These are phyloP conservation scores for Daktulosphaira vitifoliae DNA, from an alignment of 1,140 invertebrate genomes.

Conservation along the genomic window DNA sequence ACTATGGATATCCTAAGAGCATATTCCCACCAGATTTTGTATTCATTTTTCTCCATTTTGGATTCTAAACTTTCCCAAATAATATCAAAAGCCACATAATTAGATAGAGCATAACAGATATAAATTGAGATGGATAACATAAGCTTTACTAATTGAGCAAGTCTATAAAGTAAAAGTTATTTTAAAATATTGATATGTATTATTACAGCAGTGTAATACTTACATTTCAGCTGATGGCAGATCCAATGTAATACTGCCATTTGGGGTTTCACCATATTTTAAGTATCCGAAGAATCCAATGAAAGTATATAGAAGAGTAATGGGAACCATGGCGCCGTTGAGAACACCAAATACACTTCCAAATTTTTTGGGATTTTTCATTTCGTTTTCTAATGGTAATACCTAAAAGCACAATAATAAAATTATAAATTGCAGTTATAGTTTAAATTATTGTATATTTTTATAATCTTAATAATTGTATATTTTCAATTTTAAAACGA, in stretches of 20 bases:
- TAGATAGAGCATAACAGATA: constrained; percentile 73
- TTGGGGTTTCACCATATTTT: constrained; percentile 56
- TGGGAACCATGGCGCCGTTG: constrained; percentile 65
- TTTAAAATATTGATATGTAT: background rate
- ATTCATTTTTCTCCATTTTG: constrained; percentile 43
- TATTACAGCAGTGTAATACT: constrained; percentile 40
- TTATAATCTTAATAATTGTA: no score
- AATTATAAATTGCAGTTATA: no score
- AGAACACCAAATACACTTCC: constrained; percentile 61
- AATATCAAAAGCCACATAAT: constrained; percentile 84
- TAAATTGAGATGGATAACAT: constrained; percentile 72
- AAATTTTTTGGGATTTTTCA: constrained; percentile 66
- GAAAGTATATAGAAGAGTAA: constrained; percentile 62
- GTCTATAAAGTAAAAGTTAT: constrained; percentile 46
- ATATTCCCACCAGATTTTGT: constrained; percentile 54
- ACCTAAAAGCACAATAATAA: constrained; percentile 52
- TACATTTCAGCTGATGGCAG: constrained; percentile 52
- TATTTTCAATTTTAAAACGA: no score
- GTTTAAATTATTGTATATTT: no score
- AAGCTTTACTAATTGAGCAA: constrained; percentile 64
- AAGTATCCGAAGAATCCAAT: constrained; percentile 79
- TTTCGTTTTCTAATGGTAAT: constrained; percentile 75
- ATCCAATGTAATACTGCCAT: constrained; percentile 62
- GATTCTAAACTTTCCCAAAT: constrained; percentile 60
- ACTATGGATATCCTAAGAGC: constrained; percentile 58